Conservation (phyloP, 2,888 invertebrate genomes). For the Drosophila suboccidentalis region DNA sequence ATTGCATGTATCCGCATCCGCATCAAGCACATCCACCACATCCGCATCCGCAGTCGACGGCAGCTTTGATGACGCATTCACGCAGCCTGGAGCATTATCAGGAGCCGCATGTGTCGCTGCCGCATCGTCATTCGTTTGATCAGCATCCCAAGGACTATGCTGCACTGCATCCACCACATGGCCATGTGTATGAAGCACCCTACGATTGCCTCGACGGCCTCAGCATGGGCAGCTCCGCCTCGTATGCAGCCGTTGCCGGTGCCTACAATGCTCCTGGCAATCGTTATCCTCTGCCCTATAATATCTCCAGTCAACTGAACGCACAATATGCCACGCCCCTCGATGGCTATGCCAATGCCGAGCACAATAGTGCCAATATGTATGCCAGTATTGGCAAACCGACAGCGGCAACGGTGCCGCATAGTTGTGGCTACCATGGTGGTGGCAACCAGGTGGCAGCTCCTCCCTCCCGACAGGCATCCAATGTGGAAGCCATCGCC, state of each 20-base stretch:
- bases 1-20: constrained; percentile 60
- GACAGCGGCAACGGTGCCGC: constrained; percentile 33
- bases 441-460: constrained; percentile 29
- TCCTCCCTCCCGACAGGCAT: constrained; percentile 6
- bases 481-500: constrained; percentile 27
- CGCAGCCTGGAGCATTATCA: constrained; percentile 85
- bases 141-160: constrained; percentile 81
- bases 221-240: constrained; percentile 77
- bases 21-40: constrained; percentile 45
- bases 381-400: constrained; percentile 75
- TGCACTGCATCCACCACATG: constrained; percentile 39
- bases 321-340: constrained; percentile 72
- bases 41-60: constrained; percentile 46
- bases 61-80: constrained; percentile 83
- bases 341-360: constrained; percentile 55
- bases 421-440: constrained; percentile 73
- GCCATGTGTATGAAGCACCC: constrained; percentile 81
- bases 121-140: constrained; percentile 85
- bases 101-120: constrained; percentile 75
- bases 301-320: constrained; percentile 84
- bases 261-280: constrained; percentile 85
- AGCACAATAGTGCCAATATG: constrained; percentile 57
- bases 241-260: constrained; percentile 79
- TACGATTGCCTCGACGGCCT: constrained; percentile 84
- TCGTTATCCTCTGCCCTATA: constrained; percentile 85